Evolutionary conservation across 1,140 invertebrate genomes (phyloP).

Genomic region (Sycobia sp.): DNA sequence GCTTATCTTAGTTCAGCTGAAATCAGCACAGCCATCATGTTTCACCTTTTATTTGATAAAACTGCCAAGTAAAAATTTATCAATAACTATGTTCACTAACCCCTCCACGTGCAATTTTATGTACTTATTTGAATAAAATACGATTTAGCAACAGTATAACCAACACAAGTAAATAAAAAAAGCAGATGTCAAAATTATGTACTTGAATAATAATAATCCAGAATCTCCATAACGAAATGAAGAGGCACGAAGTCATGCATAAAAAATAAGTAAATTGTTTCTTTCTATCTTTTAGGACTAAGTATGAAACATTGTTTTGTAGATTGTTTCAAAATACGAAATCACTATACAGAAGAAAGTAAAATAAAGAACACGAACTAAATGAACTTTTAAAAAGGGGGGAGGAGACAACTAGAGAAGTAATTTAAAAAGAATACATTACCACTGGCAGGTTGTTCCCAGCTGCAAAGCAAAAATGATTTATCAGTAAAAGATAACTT

Average conservation of each 20-base stretch:
- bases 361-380: constrained; percentile 32
- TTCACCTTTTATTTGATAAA: no score
- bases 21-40: no score
- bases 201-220: constrained; percentile 3
- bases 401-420: no score
- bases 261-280: background rate
- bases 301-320: no score
- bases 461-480: constrained; percentile 44
- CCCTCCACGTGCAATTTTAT: constrained; percentile 48
- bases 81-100: constrained; percentile 47
- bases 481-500: no score
- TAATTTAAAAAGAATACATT: constrained; percentile 39
- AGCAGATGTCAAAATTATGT: constrained; percentile 58
- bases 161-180: constrained; percentile 30
- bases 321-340: no score
- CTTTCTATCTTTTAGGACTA: background rate
- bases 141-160: background rate
- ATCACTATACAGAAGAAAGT: constrained; percentile 13
- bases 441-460: constrained; percentile 61
- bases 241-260: constrained; percentile 28
- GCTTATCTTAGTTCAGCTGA: no score
- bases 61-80: no score
- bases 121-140: background rate
- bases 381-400: background rate
- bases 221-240: constrained; percentile 9